These are phyloP conservation scores for Galaxea fascicularis DNA, from an alignment of 92 coral and sea anemone genomes.

Conservation along the genomic window DNA sequence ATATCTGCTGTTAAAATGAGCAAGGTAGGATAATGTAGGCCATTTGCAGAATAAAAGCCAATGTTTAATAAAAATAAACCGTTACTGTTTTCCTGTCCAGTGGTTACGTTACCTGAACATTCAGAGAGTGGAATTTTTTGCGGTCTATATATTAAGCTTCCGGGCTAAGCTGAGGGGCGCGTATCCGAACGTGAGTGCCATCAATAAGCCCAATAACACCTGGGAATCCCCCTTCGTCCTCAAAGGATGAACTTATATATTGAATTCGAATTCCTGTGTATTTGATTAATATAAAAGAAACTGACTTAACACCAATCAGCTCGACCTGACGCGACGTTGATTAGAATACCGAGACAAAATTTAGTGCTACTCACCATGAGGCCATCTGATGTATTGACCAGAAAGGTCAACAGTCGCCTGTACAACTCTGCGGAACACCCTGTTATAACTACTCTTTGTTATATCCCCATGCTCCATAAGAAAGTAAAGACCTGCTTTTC, in stretches of 20 bases:
- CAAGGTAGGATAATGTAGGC: too few species aligned
- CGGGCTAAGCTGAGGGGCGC: conserved; percentile 27
- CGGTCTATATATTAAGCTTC: conserved; percentile 45
- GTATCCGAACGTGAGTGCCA: not conserved
- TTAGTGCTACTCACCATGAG: conserved; percentile 60
- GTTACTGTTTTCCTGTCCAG: not conserved
- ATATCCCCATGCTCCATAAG: conserved; percentile 56
- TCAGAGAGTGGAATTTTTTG: conserved; percentile 53
- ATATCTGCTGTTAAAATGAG: not conserved
- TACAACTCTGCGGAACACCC: conserved; percentile 60
- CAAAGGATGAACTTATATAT: not conserved
- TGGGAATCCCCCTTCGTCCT: not conserved
- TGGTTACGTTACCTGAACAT: conserved; percentile 12
- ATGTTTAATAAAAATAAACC: not conserved
- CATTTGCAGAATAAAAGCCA: too few species aligned
- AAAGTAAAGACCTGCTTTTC: conserved; percentile 63
- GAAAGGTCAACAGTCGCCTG: conserved; percentile 60
- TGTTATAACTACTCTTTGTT: conserved; percentile 69
- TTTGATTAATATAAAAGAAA: too few species aligned
- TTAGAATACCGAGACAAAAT: not conserved
- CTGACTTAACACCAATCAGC: not conserved
- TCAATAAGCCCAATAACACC: not conserved
- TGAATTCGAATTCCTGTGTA: not conserved
- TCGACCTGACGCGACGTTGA: not conserved
- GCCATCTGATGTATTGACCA: conserved; percentile 63